Percentiles rank a stretch among this genome's conserved stretches.
These are phyloP conservation scores for Aramus guarauna DNA, from an alignment of 2,113 vertebrate species.

Conservation along the genomic window DNA sequence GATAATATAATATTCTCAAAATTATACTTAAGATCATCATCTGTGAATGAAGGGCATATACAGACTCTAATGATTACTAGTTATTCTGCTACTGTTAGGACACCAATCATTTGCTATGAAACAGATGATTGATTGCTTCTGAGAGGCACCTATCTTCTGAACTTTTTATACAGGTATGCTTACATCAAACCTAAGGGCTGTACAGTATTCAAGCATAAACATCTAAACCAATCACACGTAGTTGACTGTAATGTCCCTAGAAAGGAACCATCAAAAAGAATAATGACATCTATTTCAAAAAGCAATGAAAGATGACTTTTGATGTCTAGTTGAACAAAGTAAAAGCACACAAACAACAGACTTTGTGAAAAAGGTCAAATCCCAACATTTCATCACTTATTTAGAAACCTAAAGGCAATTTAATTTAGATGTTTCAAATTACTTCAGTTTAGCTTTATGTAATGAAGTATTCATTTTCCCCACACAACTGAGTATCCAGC, in stretches of 20 bases:
- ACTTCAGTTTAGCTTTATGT: background rate
- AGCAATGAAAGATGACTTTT: constrained; percentile 9
- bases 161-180: background rate
- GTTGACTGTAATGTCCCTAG: constrained; percentile 11
- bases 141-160: background rate
- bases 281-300: background rate
- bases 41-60: background rate
- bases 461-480: background rate
- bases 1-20: background rate
- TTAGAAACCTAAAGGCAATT: background rate
- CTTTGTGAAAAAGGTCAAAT: background rate
- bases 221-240: background rate
- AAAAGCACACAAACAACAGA: background rate
- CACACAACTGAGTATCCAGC: background rate
- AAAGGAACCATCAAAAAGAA: constrained; percentile 16
- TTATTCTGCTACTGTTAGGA: background rate
- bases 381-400: background rate
- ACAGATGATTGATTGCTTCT: background rate
- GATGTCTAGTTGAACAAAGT: background rate
- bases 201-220: background rate
- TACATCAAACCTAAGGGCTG: background rate
- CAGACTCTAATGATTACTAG: background rate
- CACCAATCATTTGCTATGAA: background rate
- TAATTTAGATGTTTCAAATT: background rate
- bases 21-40: background rate